Evolutionary conservation across 2,797 vertebrate species (phyloP).

Genomic region (Carcharodon carcharias): DNA sequence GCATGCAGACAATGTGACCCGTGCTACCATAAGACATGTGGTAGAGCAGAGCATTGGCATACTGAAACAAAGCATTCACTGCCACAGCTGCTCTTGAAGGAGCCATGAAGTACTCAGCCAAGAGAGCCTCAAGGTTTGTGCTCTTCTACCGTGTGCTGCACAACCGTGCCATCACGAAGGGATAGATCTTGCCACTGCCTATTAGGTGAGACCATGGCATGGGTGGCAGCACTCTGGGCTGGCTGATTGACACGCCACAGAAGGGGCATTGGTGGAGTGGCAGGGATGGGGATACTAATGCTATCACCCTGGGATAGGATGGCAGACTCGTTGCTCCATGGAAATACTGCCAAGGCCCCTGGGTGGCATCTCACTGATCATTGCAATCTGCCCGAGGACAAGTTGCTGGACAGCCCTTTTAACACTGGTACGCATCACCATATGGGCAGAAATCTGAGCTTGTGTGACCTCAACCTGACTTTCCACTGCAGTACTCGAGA

Average conservation of each 20-base stretch:
- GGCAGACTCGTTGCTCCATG: neutral
- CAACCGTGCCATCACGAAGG: no score
- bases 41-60: no score
- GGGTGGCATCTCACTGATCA: neutral
- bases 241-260: neutral
- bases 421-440: neutral
- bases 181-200: no score
- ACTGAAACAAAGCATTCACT: no score
- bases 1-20: no score
- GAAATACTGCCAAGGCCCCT: neutral
- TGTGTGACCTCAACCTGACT: neutral
- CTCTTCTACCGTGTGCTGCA: no score
- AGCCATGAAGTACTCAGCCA: no score
- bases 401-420: neutral
- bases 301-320: neutral
- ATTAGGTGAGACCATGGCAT: no score
- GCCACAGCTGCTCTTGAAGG: no score
- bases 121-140: no score
- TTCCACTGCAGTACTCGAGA: neutral
- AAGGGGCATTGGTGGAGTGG: neutral
- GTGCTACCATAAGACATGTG: no score
- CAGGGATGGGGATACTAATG: neutral
- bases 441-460: neutral
- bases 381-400: neutral
- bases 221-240: no score